Evolutionary conservation across 2,888 invertebrate species (phyloP), one percentile per base, ranked within the genome.

Genomic region (Drosophila koepferae): DNA sequence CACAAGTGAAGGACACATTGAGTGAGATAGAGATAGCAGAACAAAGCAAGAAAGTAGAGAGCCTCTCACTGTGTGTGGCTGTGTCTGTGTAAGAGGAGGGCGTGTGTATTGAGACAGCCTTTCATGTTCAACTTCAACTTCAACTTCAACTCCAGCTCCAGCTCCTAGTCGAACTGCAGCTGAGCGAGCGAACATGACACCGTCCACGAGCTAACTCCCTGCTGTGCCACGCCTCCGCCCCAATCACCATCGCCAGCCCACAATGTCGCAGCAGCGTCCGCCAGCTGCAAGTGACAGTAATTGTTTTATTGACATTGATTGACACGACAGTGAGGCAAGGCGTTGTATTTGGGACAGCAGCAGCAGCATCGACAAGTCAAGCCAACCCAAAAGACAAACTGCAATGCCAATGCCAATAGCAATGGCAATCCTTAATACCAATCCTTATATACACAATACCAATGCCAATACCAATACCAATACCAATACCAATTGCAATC

Each of bases 241-340:
- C 38, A 4, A 12, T 12, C 36, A 3, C 12, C 36, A 2, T 28
- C 28, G 5, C 16, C 48, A 48, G n/a, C 49, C 49, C 34, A 53
- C 36, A 28, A n/a, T 53, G 31, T 58, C 53, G 49, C 36, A 55
- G 49, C 36, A 53, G 58, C 62, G 64, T 64, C 63, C 67, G 81
- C 71, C 79, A 78, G 79, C 80, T 89, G 89, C 81, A 86, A 91
- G 88, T 91, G 90, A 91, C 91, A 90, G 90, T 89, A 90, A 91
- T 91, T 91, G 91, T 89, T 90, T 90, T 91, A 90, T 90, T 91
- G 90, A 89, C 91, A 91, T 91, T 91, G 90, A 90, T 90, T 90
- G 90, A 90, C 91, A 86, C 74, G 79, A 80, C 89, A 73, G 56
- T 31, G 63, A 18, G 49, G 44, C 69, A 68, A 49, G 44, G 48